phyloP scores from a whole-genome alignment of 2,888 invertebrate species.

The Camponotus fellah region DNA sequence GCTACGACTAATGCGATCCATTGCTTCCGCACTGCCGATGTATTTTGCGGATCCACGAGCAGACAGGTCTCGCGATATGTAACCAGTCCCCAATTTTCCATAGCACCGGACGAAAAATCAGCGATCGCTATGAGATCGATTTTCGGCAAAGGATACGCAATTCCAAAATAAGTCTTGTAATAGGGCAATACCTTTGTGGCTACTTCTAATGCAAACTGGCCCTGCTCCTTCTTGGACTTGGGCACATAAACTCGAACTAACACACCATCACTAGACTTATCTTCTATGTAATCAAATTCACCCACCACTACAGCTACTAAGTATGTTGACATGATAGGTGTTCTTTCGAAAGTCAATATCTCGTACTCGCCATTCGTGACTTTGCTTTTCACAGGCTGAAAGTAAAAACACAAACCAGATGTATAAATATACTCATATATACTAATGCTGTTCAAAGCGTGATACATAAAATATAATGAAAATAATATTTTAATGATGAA shows the following conservation, averaged over 20 bases:
- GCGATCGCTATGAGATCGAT: slow-evolving; percentile 98
- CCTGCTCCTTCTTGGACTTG: slow-evolving; percentile 96
- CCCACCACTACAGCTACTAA: slow-evolving; percentile 97
- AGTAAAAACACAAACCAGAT: slow-evolving; percentile 54
- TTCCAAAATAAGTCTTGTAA: slow-evolving; percentile 97
- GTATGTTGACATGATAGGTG: slow-evolving; percentile 98
- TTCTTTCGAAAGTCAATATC: slow-evolving; percentile 81
- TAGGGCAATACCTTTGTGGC: slow-evolving; percentile 97
- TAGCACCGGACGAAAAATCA: slow-evolving; percentile 97
- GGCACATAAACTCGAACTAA: slow-evolving; percentile 94
- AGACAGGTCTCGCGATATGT: slow-evolving; percentile 93
- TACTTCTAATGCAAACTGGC: slow-evolving; percentile 96
- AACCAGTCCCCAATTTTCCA: slow-evolving; percentile 98
- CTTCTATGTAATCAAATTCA: slow-evolving; percentile 97
- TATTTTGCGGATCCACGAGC: slow-evolving; percentile 95
- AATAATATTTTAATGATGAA: neutral
- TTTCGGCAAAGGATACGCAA: slow-evolving; percentile 98
- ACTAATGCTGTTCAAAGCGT: neutral
- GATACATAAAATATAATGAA: neutral
- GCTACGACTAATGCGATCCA: slow-evolving; percentile 95
- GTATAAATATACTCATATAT: neutral
- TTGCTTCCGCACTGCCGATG: slow-evolving; percentile 94
- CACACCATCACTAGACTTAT: slow-evolving; percentile 93
- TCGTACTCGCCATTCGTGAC: slow-evolving; percentile 63
- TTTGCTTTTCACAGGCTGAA: slow-evolving; percentile 84